These are phyloP conservation scores for Dendrocopos noguchii DNA, from an alignment of 2,113 vertebrate genomes.

Conservation along the genomic window DNA sequence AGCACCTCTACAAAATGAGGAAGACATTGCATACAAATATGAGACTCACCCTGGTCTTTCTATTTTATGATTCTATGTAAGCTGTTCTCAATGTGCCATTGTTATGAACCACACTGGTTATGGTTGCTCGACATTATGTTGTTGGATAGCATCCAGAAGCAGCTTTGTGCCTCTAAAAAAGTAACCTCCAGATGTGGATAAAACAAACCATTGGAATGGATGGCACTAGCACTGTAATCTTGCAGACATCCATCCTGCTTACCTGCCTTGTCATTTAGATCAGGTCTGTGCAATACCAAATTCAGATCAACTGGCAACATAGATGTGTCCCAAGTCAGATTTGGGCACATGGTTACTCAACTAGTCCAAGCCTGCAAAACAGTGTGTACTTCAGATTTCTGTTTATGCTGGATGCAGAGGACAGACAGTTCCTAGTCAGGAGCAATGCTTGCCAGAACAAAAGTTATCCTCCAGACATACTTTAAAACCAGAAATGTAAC, in stretches of 20 bases:
- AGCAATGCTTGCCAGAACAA: neutral
- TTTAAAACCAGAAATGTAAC: conserved; percentile 13
- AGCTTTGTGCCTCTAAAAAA: neutral
- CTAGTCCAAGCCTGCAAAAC: neutral
- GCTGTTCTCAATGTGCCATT: neutral
- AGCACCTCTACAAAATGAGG: neutral
- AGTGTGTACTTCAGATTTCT: neutral
- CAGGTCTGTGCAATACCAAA: neutral
- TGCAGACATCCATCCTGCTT: neutral
- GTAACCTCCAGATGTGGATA: neutral
- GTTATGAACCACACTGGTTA: neutral
- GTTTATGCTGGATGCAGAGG: neutral
- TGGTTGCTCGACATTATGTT: neutral
- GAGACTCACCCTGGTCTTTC: neutral
- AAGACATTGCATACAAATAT: neutral
- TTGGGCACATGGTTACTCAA: neutral
- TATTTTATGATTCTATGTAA: neutral
- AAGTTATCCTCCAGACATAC: neutral
- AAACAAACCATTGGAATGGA: neutral
- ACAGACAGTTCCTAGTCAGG: neutral
- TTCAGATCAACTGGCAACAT: neutral
- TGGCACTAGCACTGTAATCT: neutral
- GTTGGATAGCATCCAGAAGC: neutral
- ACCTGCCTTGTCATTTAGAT: neutral
- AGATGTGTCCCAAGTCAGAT: neutral